phyloP scores from a whole-genome alignment of 2,113 vertebrate genomes.

The Anseranas semipalmata region DNA sequence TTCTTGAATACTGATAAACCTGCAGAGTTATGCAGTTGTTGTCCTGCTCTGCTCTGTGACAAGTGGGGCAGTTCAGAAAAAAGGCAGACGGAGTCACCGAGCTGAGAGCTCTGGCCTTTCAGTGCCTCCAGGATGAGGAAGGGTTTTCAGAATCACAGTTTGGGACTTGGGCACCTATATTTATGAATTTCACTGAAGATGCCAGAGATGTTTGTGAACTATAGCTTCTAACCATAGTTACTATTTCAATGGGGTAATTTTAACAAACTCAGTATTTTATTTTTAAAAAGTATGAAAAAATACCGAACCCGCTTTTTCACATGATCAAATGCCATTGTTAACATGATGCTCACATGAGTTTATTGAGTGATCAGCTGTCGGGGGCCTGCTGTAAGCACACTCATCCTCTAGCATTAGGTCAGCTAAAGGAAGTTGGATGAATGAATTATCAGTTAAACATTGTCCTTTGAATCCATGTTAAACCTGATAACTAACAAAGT shows the following conservation, averaged over 20 bases:
- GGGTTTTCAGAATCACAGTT: not conserved
- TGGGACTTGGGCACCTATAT: not conserved
- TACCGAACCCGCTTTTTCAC: not conserved
- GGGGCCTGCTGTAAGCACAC: not conserved
- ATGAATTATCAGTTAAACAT: not conserved
- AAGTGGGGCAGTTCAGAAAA: not conserved
- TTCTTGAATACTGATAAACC: not conserved
- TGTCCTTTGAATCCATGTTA: not conserved
- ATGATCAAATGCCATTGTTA: not conserved
- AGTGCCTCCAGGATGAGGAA: not conserved
- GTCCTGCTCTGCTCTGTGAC: not conserved
- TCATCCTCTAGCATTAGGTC: not conserved
- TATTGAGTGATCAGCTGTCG: not conserved
- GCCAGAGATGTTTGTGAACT: not conserved
- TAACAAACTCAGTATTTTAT: not conserved
- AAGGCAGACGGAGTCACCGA: not conserved
- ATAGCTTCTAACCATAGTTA: not conserved
- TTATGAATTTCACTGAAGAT: not conserved
- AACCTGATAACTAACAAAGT: not conserved
- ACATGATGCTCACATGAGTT: not conserved
- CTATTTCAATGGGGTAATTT: not conserved
- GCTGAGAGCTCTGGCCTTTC: not conserved
- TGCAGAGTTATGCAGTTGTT: not conserved
- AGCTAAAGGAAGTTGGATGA: not conserved
- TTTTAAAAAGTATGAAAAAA: not conserved